Evolutionary conservation across 2,113 vertebrate genomes (phyloP).

Genomic region (Monarcha castaneiventris): DNA sequence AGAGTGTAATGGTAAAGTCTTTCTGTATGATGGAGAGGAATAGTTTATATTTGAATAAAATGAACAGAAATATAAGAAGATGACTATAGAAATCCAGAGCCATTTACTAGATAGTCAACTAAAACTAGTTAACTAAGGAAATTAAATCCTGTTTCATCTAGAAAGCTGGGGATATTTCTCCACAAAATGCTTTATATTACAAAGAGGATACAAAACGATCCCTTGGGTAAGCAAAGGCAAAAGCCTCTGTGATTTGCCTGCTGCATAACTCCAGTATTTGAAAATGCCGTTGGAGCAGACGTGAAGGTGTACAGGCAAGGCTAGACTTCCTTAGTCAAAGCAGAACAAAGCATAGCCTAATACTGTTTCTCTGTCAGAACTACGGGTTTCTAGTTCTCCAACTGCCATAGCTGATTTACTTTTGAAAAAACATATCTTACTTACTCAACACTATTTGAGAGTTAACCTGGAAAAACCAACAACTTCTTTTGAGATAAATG

Average conservation of each 20-base stretch:
- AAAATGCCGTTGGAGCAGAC: background rate
- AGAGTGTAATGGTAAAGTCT: background rate
- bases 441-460: background rate
- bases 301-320: background rate
- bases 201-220: rapidly evolving
- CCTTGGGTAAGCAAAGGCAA: background rate
- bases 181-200: background rate
- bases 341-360: background rate
- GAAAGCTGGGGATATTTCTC: background rate
- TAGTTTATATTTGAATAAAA: background rate
- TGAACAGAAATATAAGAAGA: background rate
- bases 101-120: background rate
- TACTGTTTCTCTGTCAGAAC: background rate
- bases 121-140: background rate
- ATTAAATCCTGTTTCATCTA: background rate
- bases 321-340: background rate
- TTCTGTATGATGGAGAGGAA: background rate
- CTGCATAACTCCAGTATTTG: background rate
- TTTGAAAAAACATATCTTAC: background rate
- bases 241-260: background rate
- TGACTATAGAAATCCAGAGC: background rate
- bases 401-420: background rate
- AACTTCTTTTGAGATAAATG: background rate
- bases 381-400: background rate
- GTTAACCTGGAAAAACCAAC: background rate